Evolutionary conservation across 2,797 vertebrate species (phyloP).

Genomic region (Manis pentadactyla): DNA sequence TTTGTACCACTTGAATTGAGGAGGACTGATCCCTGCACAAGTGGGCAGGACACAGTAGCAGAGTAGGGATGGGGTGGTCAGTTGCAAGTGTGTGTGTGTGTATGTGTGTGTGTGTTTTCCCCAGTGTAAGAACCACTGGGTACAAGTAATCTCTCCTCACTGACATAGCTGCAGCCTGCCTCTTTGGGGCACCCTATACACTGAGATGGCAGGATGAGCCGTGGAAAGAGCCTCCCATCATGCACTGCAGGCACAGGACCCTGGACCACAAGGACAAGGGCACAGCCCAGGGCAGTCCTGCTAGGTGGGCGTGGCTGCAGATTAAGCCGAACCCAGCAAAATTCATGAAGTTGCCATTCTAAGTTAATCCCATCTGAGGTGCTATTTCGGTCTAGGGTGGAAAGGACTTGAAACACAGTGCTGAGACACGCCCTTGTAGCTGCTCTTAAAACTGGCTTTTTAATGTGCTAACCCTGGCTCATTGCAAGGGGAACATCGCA

Average conservation of each 20-base stretch:
- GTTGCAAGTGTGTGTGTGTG: too few relatives aligned
- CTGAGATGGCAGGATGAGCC: accelerated
- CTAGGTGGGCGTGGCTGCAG: too few relatives aligned
- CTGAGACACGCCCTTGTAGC: neutral
- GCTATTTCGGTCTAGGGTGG: neutral
- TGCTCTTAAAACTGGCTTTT: too few relatives aligned
- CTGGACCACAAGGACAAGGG: neutral
- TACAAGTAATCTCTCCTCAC: neutral
- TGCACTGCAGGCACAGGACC: accelerated
- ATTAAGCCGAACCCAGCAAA: neutral
- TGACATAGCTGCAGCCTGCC: neutral
- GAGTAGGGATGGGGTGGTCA: neutral
- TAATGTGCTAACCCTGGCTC: neutral
- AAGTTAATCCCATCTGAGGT: neutral
- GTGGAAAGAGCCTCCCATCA: neutral
- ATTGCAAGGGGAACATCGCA: accelerated
- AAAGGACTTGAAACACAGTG: accelerated
- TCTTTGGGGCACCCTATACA: accelerated
- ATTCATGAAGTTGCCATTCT: too few relatives aligned
- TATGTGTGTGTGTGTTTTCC: too few relatives aligned
- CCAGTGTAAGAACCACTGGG: neutral
- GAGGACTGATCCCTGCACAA: neutral
- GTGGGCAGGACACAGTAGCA: too few relatives aligned
- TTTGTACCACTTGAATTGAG: neutral
- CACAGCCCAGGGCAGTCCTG: neutral